Evolutionary conservation across 2,888 invertebrate species (phyloP).

Genomic region (Euproctis similis): DNA sequence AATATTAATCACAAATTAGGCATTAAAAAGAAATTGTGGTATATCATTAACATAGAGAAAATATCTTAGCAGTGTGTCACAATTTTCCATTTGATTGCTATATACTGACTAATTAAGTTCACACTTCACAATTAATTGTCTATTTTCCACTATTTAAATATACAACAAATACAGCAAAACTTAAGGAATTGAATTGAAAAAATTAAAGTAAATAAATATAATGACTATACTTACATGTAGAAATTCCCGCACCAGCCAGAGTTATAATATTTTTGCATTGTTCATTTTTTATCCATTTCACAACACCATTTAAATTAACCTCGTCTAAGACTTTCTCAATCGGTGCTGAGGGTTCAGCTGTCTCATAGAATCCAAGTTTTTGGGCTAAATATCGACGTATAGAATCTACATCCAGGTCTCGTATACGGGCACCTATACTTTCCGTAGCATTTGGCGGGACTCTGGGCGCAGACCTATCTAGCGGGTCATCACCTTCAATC

Average conservation of each 20-base stretch:
- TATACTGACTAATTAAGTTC: too few species aligned
- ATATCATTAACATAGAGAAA: too few species aligned
- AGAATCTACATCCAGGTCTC: constrained; percentile 77
- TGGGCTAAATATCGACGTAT: constrained; percentile 79
- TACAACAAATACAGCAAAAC: background rate
- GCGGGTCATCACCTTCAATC: constrained; percentile 45
- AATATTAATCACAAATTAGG: too few species aligned
- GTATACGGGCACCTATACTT: constrained; percentile 45
- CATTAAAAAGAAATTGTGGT: too few species aligned
- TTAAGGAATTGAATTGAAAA: too few species aligned
- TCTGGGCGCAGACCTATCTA: constrained; percentile 31
- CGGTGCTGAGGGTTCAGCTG: constrained; percentile 43
- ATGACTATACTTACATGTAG: constrained; percentile 84
- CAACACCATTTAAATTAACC: constrained; percentile 84
- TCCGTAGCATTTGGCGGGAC: constrained; percentile 61
- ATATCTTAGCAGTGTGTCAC: too few species aligned
- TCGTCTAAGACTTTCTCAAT: constrained; percentile 78
- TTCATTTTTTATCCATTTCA: constrained; percentile 84
- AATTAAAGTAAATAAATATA: background rate
- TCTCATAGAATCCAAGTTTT: constrained; percentile 77
- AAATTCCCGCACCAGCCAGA: constrained; percentile 97
- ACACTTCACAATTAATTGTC: too few species aligned
- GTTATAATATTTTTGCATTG: constrained; percentile 91
- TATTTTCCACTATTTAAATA: too few species aligned
- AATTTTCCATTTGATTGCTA: too few species aligned